These are phyloP conservation scores for Steatocranus sp. DNA, from an alignment of 2,797 vertebrate genomes.

Conservation along the genomic window DNA sequence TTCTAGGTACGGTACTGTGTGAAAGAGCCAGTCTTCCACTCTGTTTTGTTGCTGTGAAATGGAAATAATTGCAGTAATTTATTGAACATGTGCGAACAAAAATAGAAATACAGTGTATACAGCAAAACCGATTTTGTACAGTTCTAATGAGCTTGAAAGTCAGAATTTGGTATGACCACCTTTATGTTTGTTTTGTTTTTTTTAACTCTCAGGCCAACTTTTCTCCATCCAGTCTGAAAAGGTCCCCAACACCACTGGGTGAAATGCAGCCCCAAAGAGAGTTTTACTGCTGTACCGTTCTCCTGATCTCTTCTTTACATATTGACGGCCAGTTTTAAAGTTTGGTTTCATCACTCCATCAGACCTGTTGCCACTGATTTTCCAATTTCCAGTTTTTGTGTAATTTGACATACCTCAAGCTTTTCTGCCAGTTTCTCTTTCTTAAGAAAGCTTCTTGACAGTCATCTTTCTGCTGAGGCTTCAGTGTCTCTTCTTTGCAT, in stretches of 20 bases:
- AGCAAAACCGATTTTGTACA: accelerated
- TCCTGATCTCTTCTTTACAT: not conserved
- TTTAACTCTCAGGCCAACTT: not conserved
- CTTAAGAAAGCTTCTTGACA: not conserved
- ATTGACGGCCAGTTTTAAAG: accelerated
- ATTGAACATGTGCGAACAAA: not conserved
- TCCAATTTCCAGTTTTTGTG: accelerated
- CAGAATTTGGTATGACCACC: not conserved
- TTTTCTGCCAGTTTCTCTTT: not conserved
- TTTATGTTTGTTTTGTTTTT: not conserved
- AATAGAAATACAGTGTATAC: not conserved
- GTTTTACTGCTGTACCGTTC: not conserved
- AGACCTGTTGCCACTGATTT: not conserved
- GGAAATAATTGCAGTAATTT: not conserved
- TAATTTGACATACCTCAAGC: not conserved
- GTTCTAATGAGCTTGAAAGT: not conserved
- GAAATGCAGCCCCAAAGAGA: not conserved
- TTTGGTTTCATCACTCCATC: not conserved
- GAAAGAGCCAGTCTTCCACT: not conserved
- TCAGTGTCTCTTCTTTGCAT: accelerated
- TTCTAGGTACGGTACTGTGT: not conserved
- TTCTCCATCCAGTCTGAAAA: not conserved
- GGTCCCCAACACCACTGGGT: not conserved
- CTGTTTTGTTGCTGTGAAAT: not conserved
- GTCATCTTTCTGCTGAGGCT: not conserved